Evolutionary conservation across 1,140 invertebrate genomes (phyloP), one percentile per base, ranked within the genome.

Genomic region (Vollenhovia emeryi): DNA sequence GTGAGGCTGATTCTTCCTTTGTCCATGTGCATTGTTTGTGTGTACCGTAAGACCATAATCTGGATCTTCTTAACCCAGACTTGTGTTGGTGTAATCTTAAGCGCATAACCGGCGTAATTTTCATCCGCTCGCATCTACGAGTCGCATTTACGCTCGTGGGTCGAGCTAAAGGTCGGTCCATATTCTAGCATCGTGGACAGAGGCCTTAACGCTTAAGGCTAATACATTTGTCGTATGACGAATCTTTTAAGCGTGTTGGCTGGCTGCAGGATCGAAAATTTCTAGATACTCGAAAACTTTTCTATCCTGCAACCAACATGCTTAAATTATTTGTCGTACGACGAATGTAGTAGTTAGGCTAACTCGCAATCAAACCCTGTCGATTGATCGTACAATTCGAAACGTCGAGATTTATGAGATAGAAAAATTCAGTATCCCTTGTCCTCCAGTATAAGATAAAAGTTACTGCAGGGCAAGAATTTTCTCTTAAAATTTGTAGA

Each of bases 51-150:
- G 30, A 30, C 15, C 36, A 7, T 73, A 59, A 75, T 75, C 36
- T 75, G n/a, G 7, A n/a, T 15, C 30, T 48, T 8, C 18, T 30
- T 69, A 30, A 45, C 21, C 24, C 21, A n/a, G 0, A 69, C 15
- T n/a, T 45, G 2, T 15, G 27, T 40, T 40, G 33, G n/a, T 66
- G 15, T 1, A 69, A 45, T 69, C 3, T 85, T 71, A 78, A 71
- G 24, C 55, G 52, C n/a, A 13, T 48, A 18, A 55, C n/a, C 57
- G 30, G 55, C 36, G n/a, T 43, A 74, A 86, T 68, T 18, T 52
- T 30, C 24, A 24, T 5, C 11, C 57, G 5, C 15, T 3, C 45
- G 21, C 59, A 68, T 57, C 59, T 86, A 36, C n/a, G 7, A 18
- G 8, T 11, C 15, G 8, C 11, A 3, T 21, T 13, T 11, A 9